Base-by-base conservation (phyloP, 2,113 vertebrate species). In the Arvicanthis niloticus region DNA sequence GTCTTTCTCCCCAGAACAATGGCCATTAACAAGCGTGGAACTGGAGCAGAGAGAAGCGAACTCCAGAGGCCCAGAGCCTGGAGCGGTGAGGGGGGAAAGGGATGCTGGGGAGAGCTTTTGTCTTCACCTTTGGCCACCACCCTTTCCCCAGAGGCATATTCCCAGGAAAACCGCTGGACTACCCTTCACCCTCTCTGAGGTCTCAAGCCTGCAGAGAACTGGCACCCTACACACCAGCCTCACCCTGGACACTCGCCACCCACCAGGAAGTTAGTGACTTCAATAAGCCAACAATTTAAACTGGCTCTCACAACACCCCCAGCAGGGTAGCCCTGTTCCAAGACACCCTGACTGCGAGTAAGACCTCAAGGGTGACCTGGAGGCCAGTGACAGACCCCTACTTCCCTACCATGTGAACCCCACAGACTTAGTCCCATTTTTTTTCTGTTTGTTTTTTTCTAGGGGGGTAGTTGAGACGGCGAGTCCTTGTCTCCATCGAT, bases 1-100 rank as follows among this genome's bases (percentile, higher is more conserved):
- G 96, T 97, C 97, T 98, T 97, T 97, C 95, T 97, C 51, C 80
- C 48, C 1, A 0, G 91, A 97, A 98, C 97, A 97, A 97, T 97
- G 96, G 88, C 95, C 53, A 75, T 91, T 95, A 96, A 94, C 88
- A 95, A 60, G 93, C 48, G 51, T 91, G 89, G 95, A 96, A 89
- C 90, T 91, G 96, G 96, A 95, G 95, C 76, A 78, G 86, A 94
- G 68, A 85, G 96, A 93, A 58, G 1, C 16, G 81, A 88, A 60
- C 82, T 86, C 85, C 62, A 48, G 93, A 88, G 91, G 56, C 85
- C 53, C 42, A 86, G 92, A 56, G 91, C 48, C 51, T 29, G 82
- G 51, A 91, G 67, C 88, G 31, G 15, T 60, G 53, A n/a, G 88
- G 13, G 4, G 29, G 13, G 9, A 22, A 1, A 0, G 70, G 19